Base-by-base conservation (phyloP, 2,888 invertebrate genomes). In the Geotrupes spiniger region DNA sequence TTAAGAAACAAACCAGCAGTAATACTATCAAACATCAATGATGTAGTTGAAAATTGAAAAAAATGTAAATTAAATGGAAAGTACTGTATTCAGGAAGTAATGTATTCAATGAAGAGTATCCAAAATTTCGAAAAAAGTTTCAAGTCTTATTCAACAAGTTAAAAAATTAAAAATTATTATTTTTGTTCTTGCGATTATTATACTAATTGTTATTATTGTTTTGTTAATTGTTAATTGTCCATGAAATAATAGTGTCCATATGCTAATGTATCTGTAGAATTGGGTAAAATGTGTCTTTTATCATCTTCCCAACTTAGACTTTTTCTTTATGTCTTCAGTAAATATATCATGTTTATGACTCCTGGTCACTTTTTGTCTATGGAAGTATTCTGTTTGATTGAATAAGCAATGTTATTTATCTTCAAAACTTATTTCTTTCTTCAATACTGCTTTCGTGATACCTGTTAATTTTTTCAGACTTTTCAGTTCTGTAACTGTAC, bases 401-500 rank as follows among this genome's bases (percentile, higher is more conserved):
- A 51, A 51, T n/a, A 47, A 51, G 43, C 47, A 51, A 47, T 51
- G 45, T 46, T 46, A 46, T 37, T 46, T 46, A 50, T 37, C 50
- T 49, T 49, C 38, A 49, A 49, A 49, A 49, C 45, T 46, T 47
- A 36, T 49, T 49, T 46, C 44, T 44, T 53, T 50, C 21, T 46
- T 53, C 27, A 47, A 42, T 42, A 46, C 40, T 40, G 36, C 43
- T 48, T 46, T 49, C 26, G 46, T 53, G 29, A 50, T 50, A 31
- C 49, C 49, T 46, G 49, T 53, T 50, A 50, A 46, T 46, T 50
- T 46, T 50, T 50, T 53, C 31, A 40, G 38, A 48, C 2, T 36
- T 43, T 48, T 48, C 43, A n/a, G 51, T 44, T 52, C 44, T 49
- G 41, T 52, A 44, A 49, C 48, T 44, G 41, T 51, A 51, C 53